Evolutionary conservation across 1,140 invertebrate genomes (phyloP).

Genomic region (Fopius arisanus): DNA sequence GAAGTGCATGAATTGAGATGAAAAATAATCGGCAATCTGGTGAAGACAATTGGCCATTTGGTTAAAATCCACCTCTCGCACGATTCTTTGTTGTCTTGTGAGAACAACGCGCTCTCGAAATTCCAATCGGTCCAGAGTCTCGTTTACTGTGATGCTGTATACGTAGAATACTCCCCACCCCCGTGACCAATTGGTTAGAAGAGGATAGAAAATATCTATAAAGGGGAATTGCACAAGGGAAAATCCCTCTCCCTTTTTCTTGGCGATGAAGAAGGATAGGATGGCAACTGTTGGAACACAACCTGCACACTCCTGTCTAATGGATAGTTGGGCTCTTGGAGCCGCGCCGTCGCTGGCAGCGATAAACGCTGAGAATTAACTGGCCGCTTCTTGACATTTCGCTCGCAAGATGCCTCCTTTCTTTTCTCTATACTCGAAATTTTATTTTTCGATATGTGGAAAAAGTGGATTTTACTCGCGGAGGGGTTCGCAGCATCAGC

Average conservation of each 20-base stretch:
- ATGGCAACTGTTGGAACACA: slow-evolving; percentile 39
- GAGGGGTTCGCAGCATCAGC: no score
- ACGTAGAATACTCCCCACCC: neutral
- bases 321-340: slow-evolving; percentile 49
- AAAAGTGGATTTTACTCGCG: no score
- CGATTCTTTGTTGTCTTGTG: slow-evolving; percentile 8
- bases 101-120: slow-evolving; percentile 27
- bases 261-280: slow-evolving; percentile 37
- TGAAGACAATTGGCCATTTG: neutral
- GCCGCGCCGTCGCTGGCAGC: slow-evolving; percentile 32
- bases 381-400: slow-evolving; percentile 54
- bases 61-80: neutral
- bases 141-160: slow-evolving; percentile 10
- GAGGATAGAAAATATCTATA: no score
- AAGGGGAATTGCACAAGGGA: neutral
- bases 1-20: no score
- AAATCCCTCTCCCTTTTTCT: slow-evolving; percentile 17
- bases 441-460: no score
- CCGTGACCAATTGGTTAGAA: no score
- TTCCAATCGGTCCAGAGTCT: slow-evolving; percentile 25
- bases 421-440: no score
- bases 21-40: neutral
- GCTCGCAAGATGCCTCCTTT: slow-evolving; percentile 34
- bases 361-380: slow-evolving; percentile 54
- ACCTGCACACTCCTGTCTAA: slow-evolving; percentile 52